A percentile compares a stretch with the other conserved stretches of the same genome.
phyloP scores from a whole-genome alignment of 2,113 vertebrate species.

The Gallinago undulata region DNA sequence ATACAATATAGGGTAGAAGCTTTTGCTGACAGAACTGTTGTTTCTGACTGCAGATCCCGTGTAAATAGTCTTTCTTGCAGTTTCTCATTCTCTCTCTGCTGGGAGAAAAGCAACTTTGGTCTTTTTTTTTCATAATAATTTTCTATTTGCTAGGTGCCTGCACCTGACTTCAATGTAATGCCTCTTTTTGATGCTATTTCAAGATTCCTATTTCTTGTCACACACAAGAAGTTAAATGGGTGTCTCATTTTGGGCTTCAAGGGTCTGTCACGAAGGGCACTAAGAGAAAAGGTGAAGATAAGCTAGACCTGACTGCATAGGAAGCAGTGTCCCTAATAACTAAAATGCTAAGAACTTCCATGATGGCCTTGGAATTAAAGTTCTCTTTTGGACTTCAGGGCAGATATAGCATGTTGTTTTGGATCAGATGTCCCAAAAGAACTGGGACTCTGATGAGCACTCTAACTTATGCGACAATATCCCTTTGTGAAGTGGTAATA shows the following conservation, averaged over 20 bases:
- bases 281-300: not conserved
- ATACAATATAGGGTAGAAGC: not conserved
- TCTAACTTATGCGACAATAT: not conserved
- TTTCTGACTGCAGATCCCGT: not conserved
- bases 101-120: not conserved
- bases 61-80: not conserved
- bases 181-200: not conserved
- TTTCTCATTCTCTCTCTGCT: not conserved
- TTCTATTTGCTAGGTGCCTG: not conserved
- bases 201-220: not conserved
- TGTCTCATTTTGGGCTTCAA: not conserved
- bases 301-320: not conserved
- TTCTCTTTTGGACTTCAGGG: not conserved
- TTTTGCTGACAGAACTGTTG: not conserved
- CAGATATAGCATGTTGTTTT: not conserved
- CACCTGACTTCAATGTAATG: not conserved
- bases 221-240: not conserved
- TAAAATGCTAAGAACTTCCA: not conserved
- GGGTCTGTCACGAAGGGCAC: not conserved
- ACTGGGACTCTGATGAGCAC: not conserved
- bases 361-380: not conserved
- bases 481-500: rapidly evolving
- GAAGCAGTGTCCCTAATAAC: not conserved
- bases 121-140: not conserved
- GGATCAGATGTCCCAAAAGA: not conserved